Percentiles rank a stretch among this genome's conserved stretches.
These are phyloP conservation scores for Helostoma temminkii DNA, from an alignment of 2,797 vertebrate species.

Conservation along the genomic window DNA sequence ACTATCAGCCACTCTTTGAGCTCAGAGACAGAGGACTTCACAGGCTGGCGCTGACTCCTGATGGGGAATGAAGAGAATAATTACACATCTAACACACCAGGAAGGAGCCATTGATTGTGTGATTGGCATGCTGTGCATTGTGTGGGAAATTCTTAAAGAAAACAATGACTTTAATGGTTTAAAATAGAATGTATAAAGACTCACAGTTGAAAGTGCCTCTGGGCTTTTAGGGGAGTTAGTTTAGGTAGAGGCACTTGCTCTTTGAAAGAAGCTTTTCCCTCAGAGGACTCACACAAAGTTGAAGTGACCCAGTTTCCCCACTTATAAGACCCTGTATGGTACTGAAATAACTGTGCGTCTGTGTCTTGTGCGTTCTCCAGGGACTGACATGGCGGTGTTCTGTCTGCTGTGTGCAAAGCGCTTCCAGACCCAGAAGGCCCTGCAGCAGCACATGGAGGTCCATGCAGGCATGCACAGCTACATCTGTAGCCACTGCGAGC, in stretches of 20 bases:
- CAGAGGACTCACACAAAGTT: slow-evolving; percentile 85
- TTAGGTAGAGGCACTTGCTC: slow-evolving; percentile 84
- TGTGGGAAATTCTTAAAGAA: slow-evolving; percentile 83
- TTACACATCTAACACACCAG: slow-evolving; percentile 82
- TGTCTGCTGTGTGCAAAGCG: slow-evolving; percentile 99
- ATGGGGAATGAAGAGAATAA: slow-evolving; percentile 84
- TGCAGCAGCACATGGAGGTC: slow-evolving; percentile 99
- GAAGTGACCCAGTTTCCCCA: slow-evolving; percentile 87
- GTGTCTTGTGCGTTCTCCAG: slow-evolving; percentile 84
- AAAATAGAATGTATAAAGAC: slow-evolving; percentile 79
- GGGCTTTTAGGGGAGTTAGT: slow-evolving; percentile 84
- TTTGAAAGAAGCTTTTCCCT: slow-evolving; percentile 85
- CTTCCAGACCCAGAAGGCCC: slow-evolving; percentile 98
- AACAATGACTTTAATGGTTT: slow-evolving; percentile 84
- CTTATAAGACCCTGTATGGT: slow-evolving; percentile 82
- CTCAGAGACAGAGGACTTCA: slow-evolving; percentile 83
- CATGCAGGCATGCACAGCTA: slow-evolving; percentile 98
- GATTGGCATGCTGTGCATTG: slow-evolving; percentile 82
- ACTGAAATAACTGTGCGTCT: slow-evolving; percentile 83
- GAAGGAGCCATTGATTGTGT: slow-evolving; percentile 82
- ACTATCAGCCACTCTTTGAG: slow-evolving; percentile 83
- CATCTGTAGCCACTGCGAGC: slow-evolving; percentile 98
- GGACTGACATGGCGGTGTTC: slow-evolving; percentile 99
- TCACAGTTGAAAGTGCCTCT: slow-evolving; percentile 79
- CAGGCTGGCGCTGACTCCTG: slow-evolving; percentile 81